phyloP scores from a whole-genome alignment of 2,888 invertebrate genomes.

The Drosophila prostipennis region DNA sequence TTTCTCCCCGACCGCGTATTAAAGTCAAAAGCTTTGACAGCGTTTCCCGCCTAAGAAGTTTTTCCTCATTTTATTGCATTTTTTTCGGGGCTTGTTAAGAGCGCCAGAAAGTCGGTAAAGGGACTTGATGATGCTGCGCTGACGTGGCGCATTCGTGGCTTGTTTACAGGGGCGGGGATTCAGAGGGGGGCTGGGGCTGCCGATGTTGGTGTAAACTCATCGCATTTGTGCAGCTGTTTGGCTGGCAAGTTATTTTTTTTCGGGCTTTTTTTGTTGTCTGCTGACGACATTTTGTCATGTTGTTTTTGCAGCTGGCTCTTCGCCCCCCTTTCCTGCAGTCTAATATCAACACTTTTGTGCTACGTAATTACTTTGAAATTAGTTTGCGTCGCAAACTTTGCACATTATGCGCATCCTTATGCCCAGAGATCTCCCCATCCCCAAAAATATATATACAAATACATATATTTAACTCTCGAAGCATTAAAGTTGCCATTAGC shows the following conservation, averaged over 20 bases:
- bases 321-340: slow-evolving; percentile 51
- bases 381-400: slow-evolving; percentile 81
- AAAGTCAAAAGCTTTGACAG: slow-evolving; percentile 70
- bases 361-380: slow-evolving; percentile 83
- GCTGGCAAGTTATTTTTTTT: slow-evolving; percentile 42
- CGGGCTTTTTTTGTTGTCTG: slow-evolving; percentile 31
- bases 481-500: slow-evolving; percentile 75
- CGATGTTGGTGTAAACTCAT: slow-evolving; percentile 27
- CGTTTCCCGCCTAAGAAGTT: slow-evolving; percentile 42
- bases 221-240: slow-evolving; percentile 63
- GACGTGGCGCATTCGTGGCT: slow-evolving; percentile 50
- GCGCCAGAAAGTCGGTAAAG: slow-evolving; percentile 48
- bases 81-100: slow-evolving; percentile 37
- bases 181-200: background rate
- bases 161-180: slow-evolving; percentile 18
- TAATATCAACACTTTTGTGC: slow-evolving; percentile 82
- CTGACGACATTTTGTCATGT: slow-evolving; percentile 71
- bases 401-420: slow-evolving; percentile 79
- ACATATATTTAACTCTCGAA: slow-evolving; percentile 44
- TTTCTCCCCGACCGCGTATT: slow-evolving; percentile 62
- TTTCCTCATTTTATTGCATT: slow-evolving; percentile 23
- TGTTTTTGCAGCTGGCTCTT: slow-evolving; percentile 58
- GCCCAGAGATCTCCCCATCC: slow-evolving; percentile 40
- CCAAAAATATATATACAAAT: slow-evolving; percentile 22
- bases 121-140: slow-evolving; percentile 55